These are phyloP conservation scores for Cyclargus thomasi DNA, from an alignment of 1,140 invertebrate genomes.

Conservation along the genomic window DNA sequence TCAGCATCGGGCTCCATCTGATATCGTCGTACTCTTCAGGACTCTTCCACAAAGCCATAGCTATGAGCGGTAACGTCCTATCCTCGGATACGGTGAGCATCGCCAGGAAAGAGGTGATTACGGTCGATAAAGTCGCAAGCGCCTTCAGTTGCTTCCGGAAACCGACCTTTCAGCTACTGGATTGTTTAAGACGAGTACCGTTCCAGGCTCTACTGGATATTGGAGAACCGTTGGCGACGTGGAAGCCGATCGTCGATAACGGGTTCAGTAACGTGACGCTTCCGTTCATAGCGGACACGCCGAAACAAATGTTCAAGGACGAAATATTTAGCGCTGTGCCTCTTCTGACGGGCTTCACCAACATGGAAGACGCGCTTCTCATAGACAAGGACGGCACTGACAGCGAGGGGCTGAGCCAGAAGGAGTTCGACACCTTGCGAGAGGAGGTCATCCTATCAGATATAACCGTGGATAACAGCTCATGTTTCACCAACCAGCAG, in stretches of 20 bases:
- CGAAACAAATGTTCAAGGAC: slow-evolving; percentile 77
- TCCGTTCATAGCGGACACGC: slow-evolving; percentile 80
- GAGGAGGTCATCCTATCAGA: slow-evolving; percentile 77
- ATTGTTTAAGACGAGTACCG: slow-evolving; percentile 80
- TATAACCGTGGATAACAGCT: slow-evolving; percentile 78
- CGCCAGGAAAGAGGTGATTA: slow-evolving; percentile 72
- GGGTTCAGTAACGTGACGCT: slow-evolving; percentile 80
- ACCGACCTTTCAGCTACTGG: slow-evolving; percentile 79
- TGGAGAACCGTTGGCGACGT: slow-evolving; percentile 79
- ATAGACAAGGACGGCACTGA: slow-evolving; percentile 76
- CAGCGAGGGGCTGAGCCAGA: slow-evolving; percentile 69
- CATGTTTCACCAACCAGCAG: slow-evolving; percentile 80
- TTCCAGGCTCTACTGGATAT: slow-evolving; percentile 77
- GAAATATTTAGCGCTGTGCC: slow-evolving; percentile 80
- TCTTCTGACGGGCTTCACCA: slow-evolving; percentile 83
- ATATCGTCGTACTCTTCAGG: slow-evolving; percentile 65
- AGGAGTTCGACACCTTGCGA: slow-evolving; percentile 78
- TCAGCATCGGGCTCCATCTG: slow-evolving; percentile 80
- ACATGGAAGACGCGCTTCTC: slow-evolving; percentile 84
- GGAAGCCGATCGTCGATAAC: slow-evolving; percentile 84
- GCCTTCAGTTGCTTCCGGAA: slow-evolving; percentile 80
- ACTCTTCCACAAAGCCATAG: slow-evolving; percentile 73
- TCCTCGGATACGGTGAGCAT: slow-evolving; percentile 74
- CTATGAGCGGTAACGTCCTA: slow-evolving; percentile 82
- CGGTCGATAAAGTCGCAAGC: slow-evolving; percentile 77